phyloP scores from a whole-genome alignment of 2,113 vertebrate genomes.

The Melanotaenia duboulayi region DNA sequence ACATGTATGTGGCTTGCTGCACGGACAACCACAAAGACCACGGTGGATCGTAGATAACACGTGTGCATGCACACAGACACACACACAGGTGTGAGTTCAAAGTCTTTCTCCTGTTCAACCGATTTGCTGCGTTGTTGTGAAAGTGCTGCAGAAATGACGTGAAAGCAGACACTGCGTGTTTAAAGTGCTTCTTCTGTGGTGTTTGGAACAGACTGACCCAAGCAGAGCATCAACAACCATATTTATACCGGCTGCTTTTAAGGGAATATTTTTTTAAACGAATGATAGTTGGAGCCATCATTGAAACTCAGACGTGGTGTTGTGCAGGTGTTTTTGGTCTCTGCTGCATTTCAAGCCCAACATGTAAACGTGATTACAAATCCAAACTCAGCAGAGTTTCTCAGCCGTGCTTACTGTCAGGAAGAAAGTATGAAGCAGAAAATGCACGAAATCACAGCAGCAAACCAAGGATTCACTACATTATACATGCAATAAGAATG shows the following conservation, averaged over 20 bases:
- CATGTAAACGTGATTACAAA: conserved; percentile 9
- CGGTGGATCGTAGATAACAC: not conserved
- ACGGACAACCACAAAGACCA: not conserved
- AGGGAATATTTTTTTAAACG: no score
- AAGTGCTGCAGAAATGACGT: conserved; percentile 6
- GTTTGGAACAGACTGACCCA: not conserved
- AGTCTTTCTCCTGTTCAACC: not conserved
- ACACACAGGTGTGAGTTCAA: conserved; percentile 1
- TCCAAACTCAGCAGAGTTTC: not conserved
- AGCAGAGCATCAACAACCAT: not conserved
- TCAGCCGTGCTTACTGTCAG: no score
- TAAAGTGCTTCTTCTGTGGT: not conserved
- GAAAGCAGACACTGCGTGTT: not conserved
- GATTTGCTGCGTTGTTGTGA: not conserved
- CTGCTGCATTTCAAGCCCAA: not conserved
- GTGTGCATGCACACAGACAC: not conserved
- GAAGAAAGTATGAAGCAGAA: no score
- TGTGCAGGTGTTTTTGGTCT: not conserved
- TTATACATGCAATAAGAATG: no score
- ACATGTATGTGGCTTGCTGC: conserved; percentile 7
- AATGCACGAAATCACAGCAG: no score
- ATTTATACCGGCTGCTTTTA: not conserved
- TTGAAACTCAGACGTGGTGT: not conserved
- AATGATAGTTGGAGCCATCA: not conserved
- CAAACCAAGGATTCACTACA: no score